These are phyloP conservation scores for Amblyopsis rosae DNA, from an alignment of 2,113 vertebrate species.

Conservation along the genomic window DNA sequence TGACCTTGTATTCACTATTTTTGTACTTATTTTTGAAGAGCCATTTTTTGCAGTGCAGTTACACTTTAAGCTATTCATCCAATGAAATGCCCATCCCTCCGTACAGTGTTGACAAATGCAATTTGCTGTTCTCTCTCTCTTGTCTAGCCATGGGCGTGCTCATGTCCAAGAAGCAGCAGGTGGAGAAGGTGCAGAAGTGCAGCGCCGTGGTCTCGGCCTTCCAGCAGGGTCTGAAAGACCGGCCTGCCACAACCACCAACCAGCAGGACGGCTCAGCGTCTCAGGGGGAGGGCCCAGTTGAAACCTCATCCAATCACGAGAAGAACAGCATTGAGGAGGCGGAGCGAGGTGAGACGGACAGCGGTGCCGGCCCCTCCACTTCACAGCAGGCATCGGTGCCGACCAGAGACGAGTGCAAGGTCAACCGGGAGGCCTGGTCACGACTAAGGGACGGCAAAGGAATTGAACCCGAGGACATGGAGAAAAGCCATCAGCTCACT, in stretches of 20 bases:
- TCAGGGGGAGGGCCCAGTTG: slow-evolving; percentile 69
- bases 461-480: slow-evolving; percentile 91
- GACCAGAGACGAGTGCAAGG: slow-evolving; percentile 72
- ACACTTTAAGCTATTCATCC: background rate
- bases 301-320: slow-evolving; percentile 60
- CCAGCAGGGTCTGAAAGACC: slow-evolving; percentile 87
- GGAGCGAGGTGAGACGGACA: slow-evolving; percentile 65
- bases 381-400: slow-evolving; percentile 58
- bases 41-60: background rate
- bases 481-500: slow-evolving; percentile 83
- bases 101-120: too few relatives aligned
- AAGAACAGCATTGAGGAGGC: slow-evolving; percentile 53
- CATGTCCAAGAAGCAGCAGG: slow-evolving; percentile 96
- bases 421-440: slow-evolving; percentile 87
- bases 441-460: slow-evolving; percentile 91
- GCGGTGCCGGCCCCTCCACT: slow-evolving; percentile 45
- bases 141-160: slow-evolving; percentile 90
- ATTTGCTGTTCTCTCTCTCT: slow-evolving; percentile 18
- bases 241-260: slow-evolving; percentile 59
- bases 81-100: background rate
- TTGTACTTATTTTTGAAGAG: too few relatives aligned
- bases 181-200: slow-evolving; percentile 97
- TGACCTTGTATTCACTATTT: too few relatives aligned
- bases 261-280: slow-evolving; percentile 55
- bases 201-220: slow-evolving; percentile 92